Percentiles rank a stretch among this genome's conserved stretches.
Conservation (phyloP, 2,797 vertebrate species). For the Argentina silus region DNA sequence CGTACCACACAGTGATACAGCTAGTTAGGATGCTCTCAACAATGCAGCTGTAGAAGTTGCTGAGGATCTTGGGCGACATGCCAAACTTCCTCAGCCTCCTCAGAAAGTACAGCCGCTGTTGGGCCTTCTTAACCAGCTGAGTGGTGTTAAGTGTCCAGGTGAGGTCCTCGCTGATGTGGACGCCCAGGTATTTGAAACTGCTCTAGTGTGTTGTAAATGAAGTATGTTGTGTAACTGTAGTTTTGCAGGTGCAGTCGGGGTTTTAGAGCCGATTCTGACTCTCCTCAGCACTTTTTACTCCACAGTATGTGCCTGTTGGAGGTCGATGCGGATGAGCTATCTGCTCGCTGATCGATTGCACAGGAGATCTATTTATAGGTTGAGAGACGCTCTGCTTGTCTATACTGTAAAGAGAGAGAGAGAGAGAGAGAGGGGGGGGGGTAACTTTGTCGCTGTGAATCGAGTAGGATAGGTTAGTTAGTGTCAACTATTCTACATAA, state of each 20-base stretch:
- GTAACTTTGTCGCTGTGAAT: background rate
- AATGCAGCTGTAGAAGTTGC: too few relatives aligned
- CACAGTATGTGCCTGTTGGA: slow-evolving; percentile 17
- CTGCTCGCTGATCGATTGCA: slow-evolving; percentile 52
- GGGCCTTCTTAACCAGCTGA: too few relatives aligned
- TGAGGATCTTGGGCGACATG: too few relatives aligned
- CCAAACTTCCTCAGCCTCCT: too few relatives aligned
- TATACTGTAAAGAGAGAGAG: slow-evolving; percentile 10
- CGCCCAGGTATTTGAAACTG: too few relatives aligned
- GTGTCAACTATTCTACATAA: too few relatives aligned
- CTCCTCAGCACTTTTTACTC: slow-evolving; percentile 10
- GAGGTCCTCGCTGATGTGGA: too few relatives aligned
- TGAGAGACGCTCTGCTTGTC: slow-evolving; percentile 43
- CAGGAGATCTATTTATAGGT: slow-evolving; percentile 47
- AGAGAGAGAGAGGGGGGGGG: background rate
- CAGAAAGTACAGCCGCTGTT: too few relatives aligned
- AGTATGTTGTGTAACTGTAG: background rate
- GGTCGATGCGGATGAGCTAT: slow-evolving; percentile 44
- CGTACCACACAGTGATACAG: too few relatives aligned
- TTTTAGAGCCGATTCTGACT: slow-evolving; percentile 22
- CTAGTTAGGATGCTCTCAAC: too few relatives aligned
- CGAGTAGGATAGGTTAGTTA: background rate
- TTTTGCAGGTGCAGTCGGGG: background rate
- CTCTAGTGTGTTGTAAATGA: background rate
- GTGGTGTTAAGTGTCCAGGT: too few relatives aligned